phyloP scores from a whole-genome alignment of 2,113 vertebrate species.

The Sorex araneus region DNA sequence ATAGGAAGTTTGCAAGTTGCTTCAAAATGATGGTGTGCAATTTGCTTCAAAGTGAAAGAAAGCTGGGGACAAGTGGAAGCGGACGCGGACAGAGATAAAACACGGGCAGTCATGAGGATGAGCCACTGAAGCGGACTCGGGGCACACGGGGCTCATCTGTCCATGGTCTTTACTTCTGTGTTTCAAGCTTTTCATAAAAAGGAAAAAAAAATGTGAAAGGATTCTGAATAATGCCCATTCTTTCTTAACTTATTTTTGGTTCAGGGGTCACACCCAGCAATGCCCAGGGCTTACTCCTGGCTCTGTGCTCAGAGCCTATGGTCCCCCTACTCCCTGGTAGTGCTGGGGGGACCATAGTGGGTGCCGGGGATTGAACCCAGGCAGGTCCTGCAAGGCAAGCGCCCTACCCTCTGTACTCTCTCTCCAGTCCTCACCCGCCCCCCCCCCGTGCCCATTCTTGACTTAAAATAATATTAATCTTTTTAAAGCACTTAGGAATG shows the following conservation, averaged over 20 bases:
- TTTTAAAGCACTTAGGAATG: slow-evolving; percentile 33
- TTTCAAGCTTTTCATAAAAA: slow-evolving; percentile 1
- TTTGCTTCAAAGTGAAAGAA: slow-evolving; percentile 31
- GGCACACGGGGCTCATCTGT: background rate
- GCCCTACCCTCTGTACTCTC: background rate
- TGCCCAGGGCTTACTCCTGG: too few relatives aligned
- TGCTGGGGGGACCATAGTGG: too few relatives aligned
- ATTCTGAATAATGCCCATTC: slow-evolving; percentile 16
- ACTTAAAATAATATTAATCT: slow-evolving; percentile 33
- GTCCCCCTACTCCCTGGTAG: background rate
- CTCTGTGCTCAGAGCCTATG: too few relatives aligned
- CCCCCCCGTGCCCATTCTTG: background rate
- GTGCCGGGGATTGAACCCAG: background rate
- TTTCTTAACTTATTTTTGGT: background rate
- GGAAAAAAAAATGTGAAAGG: background rate
- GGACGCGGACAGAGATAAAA: background rate
- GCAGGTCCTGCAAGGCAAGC: background rate
- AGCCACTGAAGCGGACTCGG: background rate
- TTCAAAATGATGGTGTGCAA: slow-evolving; percentile 39
- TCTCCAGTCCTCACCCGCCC: background rate
- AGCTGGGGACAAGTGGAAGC: slow-evolving; percentile 1
- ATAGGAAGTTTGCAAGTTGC: background rate
- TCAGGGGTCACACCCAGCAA: background rate
- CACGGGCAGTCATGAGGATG: background rate
- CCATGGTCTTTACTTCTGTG: slow-evolving; percentile 29